phyloP scores from a whole-genome alignment of 2,797 vertebrate species.

The Pipistrellus pygmaeus region DNA sequence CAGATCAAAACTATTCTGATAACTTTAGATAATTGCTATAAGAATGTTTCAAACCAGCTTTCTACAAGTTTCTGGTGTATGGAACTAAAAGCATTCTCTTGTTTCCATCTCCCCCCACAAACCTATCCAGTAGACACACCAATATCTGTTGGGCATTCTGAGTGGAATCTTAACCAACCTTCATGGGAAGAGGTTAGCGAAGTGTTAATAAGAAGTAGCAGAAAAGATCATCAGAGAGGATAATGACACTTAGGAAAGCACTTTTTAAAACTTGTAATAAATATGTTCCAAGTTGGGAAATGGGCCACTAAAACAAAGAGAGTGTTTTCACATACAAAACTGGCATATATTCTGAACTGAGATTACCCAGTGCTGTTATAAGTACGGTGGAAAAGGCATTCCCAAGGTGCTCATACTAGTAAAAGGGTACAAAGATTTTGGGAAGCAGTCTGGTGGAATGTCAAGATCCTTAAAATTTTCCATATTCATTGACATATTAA shows the following conservation, averaged over 20 bases:
- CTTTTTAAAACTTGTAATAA: conserved; percentile 25
- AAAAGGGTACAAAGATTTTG: background rate
- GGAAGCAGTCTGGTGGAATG: background rate
- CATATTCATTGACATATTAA: conserved; percentile 18
- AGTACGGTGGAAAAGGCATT: background rate
- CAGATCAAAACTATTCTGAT: background rate
- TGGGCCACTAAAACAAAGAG: background rate
- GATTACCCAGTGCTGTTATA: background rate
- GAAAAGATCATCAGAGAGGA: background rate
- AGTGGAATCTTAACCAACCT: background rate
- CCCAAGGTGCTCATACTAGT: background rate
- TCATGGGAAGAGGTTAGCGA: background rate
- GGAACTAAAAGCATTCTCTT: background rate
- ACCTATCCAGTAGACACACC: background rate
- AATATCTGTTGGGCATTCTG: background rate
- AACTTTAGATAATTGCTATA: conserved; percentile 1
- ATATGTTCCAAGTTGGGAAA: background rate
- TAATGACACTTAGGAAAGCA: background rate
- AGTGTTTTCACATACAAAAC: background rate
- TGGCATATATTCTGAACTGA: conserved; percentile 17
- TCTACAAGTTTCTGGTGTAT: background rate
- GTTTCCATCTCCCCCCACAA: background rate
- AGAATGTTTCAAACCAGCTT: background rate
- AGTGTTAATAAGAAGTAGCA: background rate
- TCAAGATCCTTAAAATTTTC: background rate